A percentile compares a stretch with the other conserved stretches of the same genome.
These are phyloP conservation scores for Schrankia costaestrigalis DNA, from an alignment of 2,888 invertebrate species.

Conservation along the genomic window DNA sequence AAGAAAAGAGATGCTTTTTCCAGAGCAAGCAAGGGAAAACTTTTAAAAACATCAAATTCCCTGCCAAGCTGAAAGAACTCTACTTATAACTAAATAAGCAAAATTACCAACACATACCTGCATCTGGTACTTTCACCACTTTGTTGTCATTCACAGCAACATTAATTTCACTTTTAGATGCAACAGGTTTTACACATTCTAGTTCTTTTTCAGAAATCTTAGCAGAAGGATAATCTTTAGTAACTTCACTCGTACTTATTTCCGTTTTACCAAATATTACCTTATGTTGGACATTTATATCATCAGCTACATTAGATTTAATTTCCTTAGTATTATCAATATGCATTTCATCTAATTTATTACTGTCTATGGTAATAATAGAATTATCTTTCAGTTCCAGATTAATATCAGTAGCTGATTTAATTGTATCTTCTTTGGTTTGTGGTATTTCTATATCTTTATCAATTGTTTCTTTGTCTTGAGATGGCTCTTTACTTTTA, in stretches of 20 bases:
- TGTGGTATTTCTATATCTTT: slow-evolving; percentile 6
- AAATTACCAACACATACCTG: too few species aligned
- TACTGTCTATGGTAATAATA: not conserved
- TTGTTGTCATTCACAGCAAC: not conserved
- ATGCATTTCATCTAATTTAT: not conserved
- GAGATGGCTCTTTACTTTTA: slow-evolving; percentile 1
- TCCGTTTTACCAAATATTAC: slow-evolving; percentile 14
- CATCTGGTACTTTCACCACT: not conserved
- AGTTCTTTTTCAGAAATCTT: not conserved
- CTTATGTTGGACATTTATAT: slow-evolving; percentile 6
- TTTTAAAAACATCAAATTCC: too few species aligned
- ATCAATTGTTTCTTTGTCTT: slow-evolving; percentile 8
- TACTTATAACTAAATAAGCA: too few species aligned
- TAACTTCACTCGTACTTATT: not conserved
- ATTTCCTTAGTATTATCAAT: not conserved
- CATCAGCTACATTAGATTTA: not conserved
- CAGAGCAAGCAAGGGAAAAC: too few species aligned
- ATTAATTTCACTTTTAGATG: not conserved
- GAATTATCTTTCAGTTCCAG: too few species aligned
- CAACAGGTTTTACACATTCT: not conserved
- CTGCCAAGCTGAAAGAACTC: too few species aligned
- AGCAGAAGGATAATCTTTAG: not conserved
- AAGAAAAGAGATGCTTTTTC: too few species aligned
- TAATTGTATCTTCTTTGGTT: not conserved
- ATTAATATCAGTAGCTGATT: too few species aligned